A percentile compares a stretch with the other conserved stretches of the same genome.
These are phyloP conservation scores for Aphrophora alni DNA, from an alignment of 2,888 invertebrate genomes.

Conservation along the genomic window DNA sequence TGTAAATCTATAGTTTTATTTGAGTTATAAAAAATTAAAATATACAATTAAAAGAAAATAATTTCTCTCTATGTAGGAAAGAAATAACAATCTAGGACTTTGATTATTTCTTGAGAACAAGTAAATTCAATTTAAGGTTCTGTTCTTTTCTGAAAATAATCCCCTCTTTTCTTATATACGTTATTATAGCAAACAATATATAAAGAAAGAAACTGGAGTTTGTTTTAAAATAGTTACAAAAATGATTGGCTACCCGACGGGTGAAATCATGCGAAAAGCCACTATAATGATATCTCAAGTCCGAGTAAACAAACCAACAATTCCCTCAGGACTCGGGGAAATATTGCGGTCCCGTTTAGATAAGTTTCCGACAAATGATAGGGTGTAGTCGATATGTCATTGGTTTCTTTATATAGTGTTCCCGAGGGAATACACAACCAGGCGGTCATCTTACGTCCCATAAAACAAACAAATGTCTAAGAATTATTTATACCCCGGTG, in stretches of 20 bases:
- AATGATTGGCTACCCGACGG: not conserved
- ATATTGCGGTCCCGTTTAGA: not conserved
- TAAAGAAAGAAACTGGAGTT: not conserved
- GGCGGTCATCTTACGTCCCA: not conserved
- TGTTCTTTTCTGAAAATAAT: too few relatives aligned
- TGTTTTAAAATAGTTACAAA: not conserved
- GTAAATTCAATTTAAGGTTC: too few relatives aligned
- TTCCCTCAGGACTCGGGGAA: not conserved
- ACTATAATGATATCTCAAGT: not conserved
- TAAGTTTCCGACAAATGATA: not conserved
- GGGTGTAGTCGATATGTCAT: slow-evolving; percentile 9
- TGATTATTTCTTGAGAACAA: too few relatives aligned
- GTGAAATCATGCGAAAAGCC: not conserved
- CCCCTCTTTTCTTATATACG: too few relatives aligned
- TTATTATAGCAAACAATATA: not conserved
- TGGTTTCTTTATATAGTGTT: not conserved
- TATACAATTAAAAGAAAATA: too few relatives aligned
- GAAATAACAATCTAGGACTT: too few relatives aligned
- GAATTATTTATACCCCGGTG: not conserved
- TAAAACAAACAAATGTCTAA: not conserved
- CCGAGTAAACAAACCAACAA: not conserved
- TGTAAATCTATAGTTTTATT: too few relatives aligned
- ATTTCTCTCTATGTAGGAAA: too few relatives aligned
- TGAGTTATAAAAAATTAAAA: too few relatives aligned
- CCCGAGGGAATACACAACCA: not conserved